Percentiles rank a stretch among this genome's conserved stretches.
These are phyloP conservation scores for Meteorus colon DNA, from an alignment of 2,888 invertebrate genomes.

Conservation along the genomic window DNA sequence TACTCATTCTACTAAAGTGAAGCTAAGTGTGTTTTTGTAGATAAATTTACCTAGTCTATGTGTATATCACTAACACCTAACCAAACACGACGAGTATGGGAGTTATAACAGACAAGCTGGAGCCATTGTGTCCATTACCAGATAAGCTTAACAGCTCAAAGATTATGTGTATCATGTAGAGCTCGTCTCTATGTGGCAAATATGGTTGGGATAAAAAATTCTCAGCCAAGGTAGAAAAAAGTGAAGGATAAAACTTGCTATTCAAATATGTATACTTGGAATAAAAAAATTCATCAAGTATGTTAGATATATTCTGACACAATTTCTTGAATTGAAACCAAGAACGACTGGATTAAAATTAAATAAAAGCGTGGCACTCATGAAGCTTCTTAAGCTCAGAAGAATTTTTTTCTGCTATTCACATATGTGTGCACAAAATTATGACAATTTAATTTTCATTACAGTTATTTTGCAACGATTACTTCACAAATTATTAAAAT, in stretches of 20 bases:
- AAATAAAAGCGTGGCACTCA: background rate
- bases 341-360: background rate
- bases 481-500: no score
- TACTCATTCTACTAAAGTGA: background rate
- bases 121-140: constrained; percentile 41
- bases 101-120: constrained; percentile 19
- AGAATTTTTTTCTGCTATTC: no score
- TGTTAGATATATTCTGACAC: background rate
- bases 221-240: background rate
- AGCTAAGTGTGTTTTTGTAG: background rate
- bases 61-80: background rate
- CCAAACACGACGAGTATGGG: background rate
- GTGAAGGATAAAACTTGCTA: background rate
- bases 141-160: constrained; percentile 41
- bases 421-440: no score
- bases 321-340: background rate
- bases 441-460: no score
- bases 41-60: background rate
- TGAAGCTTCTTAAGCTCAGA: no score
- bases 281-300: background rate
- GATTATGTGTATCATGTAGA: constrained; percentile 14
- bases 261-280: background rate
- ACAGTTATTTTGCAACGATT: no score
- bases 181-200: background rate
- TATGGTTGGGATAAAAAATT: background rate